Conservation (phyloP, 2,888 invertebrate genomes). For the Colostygia pectinataria region DNA sequence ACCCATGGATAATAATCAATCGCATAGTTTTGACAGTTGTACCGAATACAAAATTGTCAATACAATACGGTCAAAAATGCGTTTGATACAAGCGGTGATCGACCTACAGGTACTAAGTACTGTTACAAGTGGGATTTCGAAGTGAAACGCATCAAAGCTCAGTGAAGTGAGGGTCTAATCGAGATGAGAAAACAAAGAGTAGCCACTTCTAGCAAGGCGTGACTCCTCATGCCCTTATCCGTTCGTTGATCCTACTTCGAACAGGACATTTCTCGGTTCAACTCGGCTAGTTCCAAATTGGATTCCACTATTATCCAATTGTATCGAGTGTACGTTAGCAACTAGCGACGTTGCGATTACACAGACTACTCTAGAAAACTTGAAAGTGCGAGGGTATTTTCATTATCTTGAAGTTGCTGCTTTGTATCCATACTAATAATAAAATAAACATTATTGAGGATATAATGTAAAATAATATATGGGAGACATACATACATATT, state of each 20-base stretch:
- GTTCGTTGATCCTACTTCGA: slow-evolving; percentile 23
- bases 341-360: slow-evolving; percentile 14
- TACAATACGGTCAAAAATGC: too few relatives aligned
- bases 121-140: too few relatives aligned
- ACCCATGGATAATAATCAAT: too few relatives aligned
- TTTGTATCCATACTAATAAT: too few relatives aligned
- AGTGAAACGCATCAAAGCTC: not conserved
- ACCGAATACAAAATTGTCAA: too few relatives aligned
- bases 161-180: not conserved
- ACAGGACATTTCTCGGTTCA: slow-evolving; percentile 20
- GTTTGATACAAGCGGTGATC: too few relatives aligned
- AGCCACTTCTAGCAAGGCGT: slow-evolving; percentile 1
- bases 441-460: too few relatives aligned
- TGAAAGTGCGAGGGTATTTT: not conserved
- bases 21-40: too few relatives aligned
- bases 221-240: slow-evolving; percentile 10
- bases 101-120: too few relatives aligned
- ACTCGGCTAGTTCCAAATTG: slow-evolving; percentile 42
- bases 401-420: too few relatives aligned
- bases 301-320: slow-evolving; percentile 49
- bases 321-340: slow-evolving; percentile 39
- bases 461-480: too few relatives aligned
- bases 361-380: slow-evolving; percentile 13
- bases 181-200: slow-evolving; percentile 7
- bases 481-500: too few relatives aligned